Evolutionary conservation across 2,888 invertebrate species (phyloP).

Genomic region (Spodoptera picta): DNA sequence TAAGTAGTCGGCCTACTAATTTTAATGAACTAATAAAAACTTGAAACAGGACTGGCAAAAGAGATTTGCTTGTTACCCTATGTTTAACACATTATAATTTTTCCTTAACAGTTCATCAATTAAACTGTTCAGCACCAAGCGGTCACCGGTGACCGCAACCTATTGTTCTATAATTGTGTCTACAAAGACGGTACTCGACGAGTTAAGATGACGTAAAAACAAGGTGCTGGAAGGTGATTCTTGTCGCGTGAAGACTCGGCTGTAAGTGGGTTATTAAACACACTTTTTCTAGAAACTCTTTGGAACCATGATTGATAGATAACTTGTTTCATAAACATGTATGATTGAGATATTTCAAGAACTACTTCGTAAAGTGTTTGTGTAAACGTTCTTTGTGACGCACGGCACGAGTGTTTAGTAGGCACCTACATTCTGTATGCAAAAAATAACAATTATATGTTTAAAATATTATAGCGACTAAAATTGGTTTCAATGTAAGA

Average conservation of each 20-base stretch:
- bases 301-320: conserved; percentile 17
- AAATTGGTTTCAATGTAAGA: too few species aligned
- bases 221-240: conserved; percentile 23
- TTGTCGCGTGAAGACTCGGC: conserved; percentile 7
- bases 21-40: conserved; percentile 34
- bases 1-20: conserved; percentile 20
- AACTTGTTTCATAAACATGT: conserved; percentile 26
- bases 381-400: neutral
- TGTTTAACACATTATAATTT: conserved; percentile 31
- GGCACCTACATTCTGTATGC: too few species aligned
- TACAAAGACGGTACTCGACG: too few species aligned
- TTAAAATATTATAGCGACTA: too few species aligned
- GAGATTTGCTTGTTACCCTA: conserved; percentile 24
- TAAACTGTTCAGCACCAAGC: too few species aligned
- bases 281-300: conserved; percentile 43
- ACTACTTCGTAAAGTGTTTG: conserved; percentile 13
- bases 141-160: too few species aligned
- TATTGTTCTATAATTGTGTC: too few species aligned
- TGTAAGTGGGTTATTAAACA: conserved; percentile 31
- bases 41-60: conserved; percentile 18
- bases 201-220: conserved; percentile 24
- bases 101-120: conserved; percentile 29
- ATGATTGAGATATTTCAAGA: conserved; percentile 12
- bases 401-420: too few species aligned
- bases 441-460: too few species aligned